Base-by-base conservation (phyloP, 2,113 vertebrate species). In the Noctilio leporinus region DNA sequence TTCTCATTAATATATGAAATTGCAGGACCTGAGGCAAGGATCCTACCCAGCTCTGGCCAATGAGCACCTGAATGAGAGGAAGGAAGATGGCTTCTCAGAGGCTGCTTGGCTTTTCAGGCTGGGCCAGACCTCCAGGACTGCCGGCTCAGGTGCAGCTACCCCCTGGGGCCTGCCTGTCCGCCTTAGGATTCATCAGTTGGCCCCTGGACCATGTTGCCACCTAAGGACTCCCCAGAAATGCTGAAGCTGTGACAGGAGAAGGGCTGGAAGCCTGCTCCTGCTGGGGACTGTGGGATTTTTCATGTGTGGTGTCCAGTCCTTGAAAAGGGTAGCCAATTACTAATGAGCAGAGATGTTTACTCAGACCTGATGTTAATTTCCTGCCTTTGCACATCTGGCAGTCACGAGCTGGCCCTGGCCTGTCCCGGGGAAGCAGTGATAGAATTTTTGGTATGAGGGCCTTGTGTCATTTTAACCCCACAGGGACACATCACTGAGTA, bases 331-430 rank as follows among this genome's bases (percentile, higher is more conserved):
- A 81, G 45, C 28, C 72, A 38, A 7, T 89, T 64, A 51, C 38
- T 85, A 91, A 91, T 33, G 38, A 51, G n/a, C 64, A 83, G 86
- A 95, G 77, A 33, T 91, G 91, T 94, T 97, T 80, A 83, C 53
- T 96, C 82, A 95, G 96, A 93, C 16, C 43, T 16, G 0, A 51
- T 9, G 75, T 83, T 73, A 30, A 95, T 80, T 95, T 97, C 95
- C 95, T 97, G 93, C 70, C 70, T 91, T 59, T 45, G 57, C 78
- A 86, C 62, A 67, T 90, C 81, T 93, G 89, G 75, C 78, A 55
- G 86, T 49, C 73, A 20, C 16, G 2, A 0, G 10, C 45, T 8
- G 51, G 67, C 47, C 86, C 45, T 8, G 51, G 67, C 47, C 86
- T 80, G 69, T 28, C 51, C 53, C 0, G 1, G 49, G 73, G 45